These are phyloP conservation scores for Sebastes aleutianus DNA, from an alignment of 2,797 vertebrate genomes.

Conservation along the genomic window DNA sequence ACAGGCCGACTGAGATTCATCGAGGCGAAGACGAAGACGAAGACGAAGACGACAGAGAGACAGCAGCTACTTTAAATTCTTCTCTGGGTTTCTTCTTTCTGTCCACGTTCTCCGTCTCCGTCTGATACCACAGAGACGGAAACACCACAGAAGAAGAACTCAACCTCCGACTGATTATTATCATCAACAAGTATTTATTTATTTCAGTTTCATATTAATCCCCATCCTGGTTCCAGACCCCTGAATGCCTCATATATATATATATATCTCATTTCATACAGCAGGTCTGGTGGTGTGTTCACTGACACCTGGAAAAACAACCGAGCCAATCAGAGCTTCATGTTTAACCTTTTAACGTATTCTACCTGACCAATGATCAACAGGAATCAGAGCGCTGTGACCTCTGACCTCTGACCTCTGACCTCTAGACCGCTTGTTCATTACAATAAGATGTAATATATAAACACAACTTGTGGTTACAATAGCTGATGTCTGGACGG, in stretches of 20 bases:
- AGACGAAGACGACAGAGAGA: background rate
- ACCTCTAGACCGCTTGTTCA: no score
- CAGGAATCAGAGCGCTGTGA: background rate
- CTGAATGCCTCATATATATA: background rate
- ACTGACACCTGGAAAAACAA: background rate
- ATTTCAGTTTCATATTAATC: no score
- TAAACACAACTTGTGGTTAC: background rate
- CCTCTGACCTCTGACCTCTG: background rate
- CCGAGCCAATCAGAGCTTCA: no score
- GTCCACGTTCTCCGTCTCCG: background rate
- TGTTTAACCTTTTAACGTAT: no score
- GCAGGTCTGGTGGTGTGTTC: background rate
- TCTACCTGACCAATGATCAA: background rate
- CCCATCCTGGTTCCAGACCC: background rate
- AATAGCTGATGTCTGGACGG: fast-evolving
- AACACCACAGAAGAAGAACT: background rate
- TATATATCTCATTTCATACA: no score
- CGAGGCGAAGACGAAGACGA: constrained; percentile 17
- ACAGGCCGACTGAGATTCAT: constrained; percentile 21
- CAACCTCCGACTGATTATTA: background rate
- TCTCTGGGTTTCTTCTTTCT: background rate
- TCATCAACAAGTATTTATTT: background rate
- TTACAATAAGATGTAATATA: background rate
- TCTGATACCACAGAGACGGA: background rate
- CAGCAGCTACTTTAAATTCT: constrained; percentile 13